Evolutionary conservation across 2,888 invertebrate genomes (phyloP), one percentile per base, ranked within the genome.

Genomic region (Synergus japonicus): DNA sequence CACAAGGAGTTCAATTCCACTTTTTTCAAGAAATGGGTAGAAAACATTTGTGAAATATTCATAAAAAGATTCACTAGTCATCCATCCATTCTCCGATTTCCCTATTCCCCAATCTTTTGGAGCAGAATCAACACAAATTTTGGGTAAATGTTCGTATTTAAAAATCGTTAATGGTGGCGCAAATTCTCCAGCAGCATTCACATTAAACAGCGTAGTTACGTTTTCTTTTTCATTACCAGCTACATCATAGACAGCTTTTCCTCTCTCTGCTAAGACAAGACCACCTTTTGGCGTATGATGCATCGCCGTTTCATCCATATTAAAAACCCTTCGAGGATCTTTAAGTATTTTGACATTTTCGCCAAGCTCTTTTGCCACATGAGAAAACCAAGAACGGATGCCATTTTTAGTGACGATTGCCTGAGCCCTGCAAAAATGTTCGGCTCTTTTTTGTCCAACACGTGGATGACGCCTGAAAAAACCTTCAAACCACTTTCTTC

Each of bases 281-380:
- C 82, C 79, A 60, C 85, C 85, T 54, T 80, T 83, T 76, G 85
- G 82, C 18, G 79, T 54, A 65, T 78, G 63, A 77, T 82, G 81
- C 29, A 87, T 81, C 12, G 83, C 83, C 0, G 85, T 86, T 83
- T 88, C 86, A 73, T 88, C 86, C 83, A 86, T 83, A 80, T 87
- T 83, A 66, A 83, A 88, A 9, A 87, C 78, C 41, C 86, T 63
- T 22, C 81, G 82, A 77, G 7, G 80, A 12, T 43, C 43, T 43
- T 43, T 43, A 43, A 29, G 22, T 29, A 29, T 29, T 29, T 29
- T 29, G 22, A 29, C 22, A 29, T 29, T 29, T 29, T 29, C 8
- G 43, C 58, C 67, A 81, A 41, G 18, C 79, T 76, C 77, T 82
- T 83, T 80, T 86, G 83, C 9, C 86, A 77, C n/a, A 46, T 66